Evolutionary conservation across 1,140 invertebrate species (phyloP).

Genomic region (Papilio dardanus): DNA sequence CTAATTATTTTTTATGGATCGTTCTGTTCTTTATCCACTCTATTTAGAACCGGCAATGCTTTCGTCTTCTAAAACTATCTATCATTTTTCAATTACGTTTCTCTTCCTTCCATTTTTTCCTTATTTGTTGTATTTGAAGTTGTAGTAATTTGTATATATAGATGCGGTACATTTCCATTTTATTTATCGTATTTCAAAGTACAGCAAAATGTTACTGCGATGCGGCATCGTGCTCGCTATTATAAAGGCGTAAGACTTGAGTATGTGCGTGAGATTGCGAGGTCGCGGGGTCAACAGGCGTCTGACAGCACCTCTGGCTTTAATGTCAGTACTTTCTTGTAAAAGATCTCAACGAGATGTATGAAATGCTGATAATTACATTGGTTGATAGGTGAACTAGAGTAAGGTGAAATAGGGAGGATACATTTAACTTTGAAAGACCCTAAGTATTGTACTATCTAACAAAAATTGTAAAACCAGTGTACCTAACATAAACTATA

Average conservation of each 20-base stretch:
- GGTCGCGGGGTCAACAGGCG: slow-evolving; percentile 55
- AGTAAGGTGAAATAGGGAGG: not conserved
- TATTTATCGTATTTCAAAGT: no score
- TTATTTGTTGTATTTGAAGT: no score
- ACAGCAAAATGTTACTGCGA: not conserved
- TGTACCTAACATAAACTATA: no score
- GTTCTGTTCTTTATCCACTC: not conserved
- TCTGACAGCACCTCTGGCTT: slow-evolving; percentile 46
- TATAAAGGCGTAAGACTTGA: slow-evolving; percentile 53
- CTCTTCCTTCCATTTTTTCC: no score
- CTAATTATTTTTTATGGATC: no score
- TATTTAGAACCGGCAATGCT: not conserved
- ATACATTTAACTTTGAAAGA: not conserved
- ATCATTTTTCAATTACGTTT: not conserved
- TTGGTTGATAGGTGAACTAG: not conserved
- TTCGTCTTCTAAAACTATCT: not conserved
- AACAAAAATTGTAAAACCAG: no score
- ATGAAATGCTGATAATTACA: slow-evolving; percentile 3
- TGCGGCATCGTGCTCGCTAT: slow-evolving; percentile 41
- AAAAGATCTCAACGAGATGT: slow-evolving; percentile 30
- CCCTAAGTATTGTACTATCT: no score
- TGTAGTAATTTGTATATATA: no score
- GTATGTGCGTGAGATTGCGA: slow-evolving; percentile 52
- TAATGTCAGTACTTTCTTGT: slow-evolving; percentile 41
- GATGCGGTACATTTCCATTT: no score